Conservation (phyloP, 1,140 invertebrate genomes). For the Rhopalosiphum padi region DNA sequence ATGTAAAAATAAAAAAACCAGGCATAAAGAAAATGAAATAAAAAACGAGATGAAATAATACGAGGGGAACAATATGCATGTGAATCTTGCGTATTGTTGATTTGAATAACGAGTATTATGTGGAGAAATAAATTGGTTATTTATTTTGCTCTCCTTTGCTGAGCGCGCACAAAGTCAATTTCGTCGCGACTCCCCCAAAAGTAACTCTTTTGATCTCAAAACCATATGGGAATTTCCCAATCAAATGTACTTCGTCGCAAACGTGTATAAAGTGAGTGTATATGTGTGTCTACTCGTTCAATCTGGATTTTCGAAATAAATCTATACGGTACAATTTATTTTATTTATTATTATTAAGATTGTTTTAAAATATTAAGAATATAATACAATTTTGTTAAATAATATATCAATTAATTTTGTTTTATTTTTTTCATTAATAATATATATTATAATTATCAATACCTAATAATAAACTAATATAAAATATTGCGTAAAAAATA, state of each 20-base stretch:
- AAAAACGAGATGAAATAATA: slow-evolving; percentile 54
- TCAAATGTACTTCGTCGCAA: slow-evolving; percentile 19
- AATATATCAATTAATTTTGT: too few relatives aligned
- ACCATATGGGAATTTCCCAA: slow-evolving; percentile 49
- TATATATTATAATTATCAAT: too few relatives aligned
- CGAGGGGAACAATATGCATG: slow-evolving; percentile 45
- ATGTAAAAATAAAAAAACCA: slow-evolving; percentile 50
- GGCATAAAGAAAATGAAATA: slow-evolving; percentile 52
- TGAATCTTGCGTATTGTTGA: slow-evolving; percentile 56
- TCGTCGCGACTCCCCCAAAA: slow-evolving; percentile 27
- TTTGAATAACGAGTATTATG: slow-evolving; percentile 57
- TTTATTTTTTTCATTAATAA: too few relatives aligned
- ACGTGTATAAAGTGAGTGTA: not conserved
- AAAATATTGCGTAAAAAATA: too few relatives aligned
- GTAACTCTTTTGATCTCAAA: slow-evolving; percentile 46
- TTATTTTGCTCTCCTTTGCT: slow-evolving; percentile 53
- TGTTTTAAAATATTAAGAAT: too few relatives aligned
- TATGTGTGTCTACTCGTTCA: not conserved
- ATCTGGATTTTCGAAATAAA: not conserved
- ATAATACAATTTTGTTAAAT: too few relatives aligned
- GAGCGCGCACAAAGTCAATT: slow-evolving; percentile 54
- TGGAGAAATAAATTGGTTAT: slow-evolving; percentile 55
- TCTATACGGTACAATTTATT: not conserved
- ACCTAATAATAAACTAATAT: too few relatives aligned
- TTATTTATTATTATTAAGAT: too few relatives aligned